A percentile compares a stretch with the other conserved stretches of the same genome.
Conservation (phyloP, 2,113 vertebrate genomes). For the Hippocampus guttulatus region DNA sequence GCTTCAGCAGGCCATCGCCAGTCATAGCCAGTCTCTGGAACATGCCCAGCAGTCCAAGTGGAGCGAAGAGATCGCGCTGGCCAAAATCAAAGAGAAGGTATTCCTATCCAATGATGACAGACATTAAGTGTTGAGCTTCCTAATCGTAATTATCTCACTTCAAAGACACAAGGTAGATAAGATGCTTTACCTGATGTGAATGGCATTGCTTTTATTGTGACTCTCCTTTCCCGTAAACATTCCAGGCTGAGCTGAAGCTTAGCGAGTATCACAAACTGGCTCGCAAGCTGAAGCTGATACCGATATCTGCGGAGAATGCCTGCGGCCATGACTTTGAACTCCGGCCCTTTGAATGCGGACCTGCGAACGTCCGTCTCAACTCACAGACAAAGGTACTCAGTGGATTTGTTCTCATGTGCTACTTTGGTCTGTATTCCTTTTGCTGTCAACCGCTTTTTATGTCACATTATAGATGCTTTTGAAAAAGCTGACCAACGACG, state of each 20-base stretch:
- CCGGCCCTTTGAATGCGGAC: slow-evolving; percentile 76
- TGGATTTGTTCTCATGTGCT: neutral
- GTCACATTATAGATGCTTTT: slow-evolving; percentile 58
- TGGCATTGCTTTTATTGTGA: neutral
- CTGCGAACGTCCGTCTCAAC: slow-evolving; percentile 74
- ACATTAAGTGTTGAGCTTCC: neutral
- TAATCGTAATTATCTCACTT: neutral
- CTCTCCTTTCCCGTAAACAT: neutral
- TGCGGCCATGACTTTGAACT: slow-evolving; percentile 88
- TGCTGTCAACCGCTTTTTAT: slow-evolving; percentile 2
- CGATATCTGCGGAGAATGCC: slow-evolving; percentile 84
- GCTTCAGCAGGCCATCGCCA: slow-evolving; percentile 82
- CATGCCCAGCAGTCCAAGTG: slow-evolving; percentile 84
- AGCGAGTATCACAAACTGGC: slow-evolving; percentile 89
- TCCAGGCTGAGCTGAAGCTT: slow-evolving; percentile 80
- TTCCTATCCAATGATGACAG: neutral
- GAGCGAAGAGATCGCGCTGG: slow-evolving; percentile 89
- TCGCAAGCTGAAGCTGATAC: slow-evolving; percentile 90
- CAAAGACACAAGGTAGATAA: neutral
- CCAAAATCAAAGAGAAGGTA: slow-evolving; percentile 86
- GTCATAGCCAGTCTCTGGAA: slow-evolving; percentile 79
- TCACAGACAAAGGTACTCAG: slow-evolving; percentile 79
- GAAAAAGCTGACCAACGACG: slow-evolving; percentile 64
- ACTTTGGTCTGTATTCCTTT: neutral
- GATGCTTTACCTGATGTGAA: neutral